phyloP scores from a whole-genome alignment of 2,888 invertebrate species.

The Metacarcinus magister region DNA sequence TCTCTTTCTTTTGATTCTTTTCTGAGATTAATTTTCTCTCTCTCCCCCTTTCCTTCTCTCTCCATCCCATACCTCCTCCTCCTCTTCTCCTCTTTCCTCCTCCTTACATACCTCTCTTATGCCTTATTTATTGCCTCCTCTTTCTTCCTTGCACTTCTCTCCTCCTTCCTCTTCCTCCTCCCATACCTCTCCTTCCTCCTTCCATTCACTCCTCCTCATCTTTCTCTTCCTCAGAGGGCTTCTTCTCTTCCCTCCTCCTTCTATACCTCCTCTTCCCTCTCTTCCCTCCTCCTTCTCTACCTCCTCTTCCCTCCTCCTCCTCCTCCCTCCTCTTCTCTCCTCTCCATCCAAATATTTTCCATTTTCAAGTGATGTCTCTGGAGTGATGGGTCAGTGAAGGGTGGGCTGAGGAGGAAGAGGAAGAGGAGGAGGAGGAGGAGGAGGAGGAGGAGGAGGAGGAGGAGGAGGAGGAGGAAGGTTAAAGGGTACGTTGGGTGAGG shows the following conservation, averaged over 20 bases:
- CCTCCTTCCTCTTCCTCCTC: too few species aligned
- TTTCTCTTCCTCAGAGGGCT: not conserved
- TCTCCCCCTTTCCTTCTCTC: not conserved
- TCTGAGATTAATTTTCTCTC: not conserved
- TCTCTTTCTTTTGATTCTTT: not conserved
- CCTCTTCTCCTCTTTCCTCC: not conserved
- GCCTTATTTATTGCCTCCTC: too few species aligned
- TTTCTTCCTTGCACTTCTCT: not conserved
- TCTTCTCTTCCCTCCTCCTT: not conserved
- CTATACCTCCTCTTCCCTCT: not conserved
- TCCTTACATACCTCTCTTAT: not conserved
- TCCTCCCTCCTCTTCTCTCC: not conserved
- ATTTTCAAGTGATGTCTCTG: not conserved
- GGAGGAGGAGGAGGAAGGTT: conserved; percentile 22
- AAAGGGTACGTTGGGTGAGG: not conserved
- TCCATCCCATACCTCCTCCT: not conserved
- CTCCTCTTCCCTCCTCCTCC: not conserved
- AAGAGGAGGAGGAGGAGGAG: not conserved
- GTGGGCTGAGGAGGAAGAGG: not conserved
- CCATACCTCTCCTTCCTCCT: not conserved
- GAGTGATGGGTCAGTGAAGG: not conserved
- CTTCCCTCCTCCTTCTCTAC: not conserved
- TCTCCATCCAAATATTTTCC: conserved; percentile 35
- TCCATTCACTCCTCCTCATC: not conserved
- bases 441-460: conserved; percentile 40